A percentile compares a stretch with the other conserved stretches of the same genome.
These are phyloP conservation scores for Mylabris phalerata DNA, from an alignment of 1,140 invertebrate genomes.

Conservation along the genomic window DNA sequence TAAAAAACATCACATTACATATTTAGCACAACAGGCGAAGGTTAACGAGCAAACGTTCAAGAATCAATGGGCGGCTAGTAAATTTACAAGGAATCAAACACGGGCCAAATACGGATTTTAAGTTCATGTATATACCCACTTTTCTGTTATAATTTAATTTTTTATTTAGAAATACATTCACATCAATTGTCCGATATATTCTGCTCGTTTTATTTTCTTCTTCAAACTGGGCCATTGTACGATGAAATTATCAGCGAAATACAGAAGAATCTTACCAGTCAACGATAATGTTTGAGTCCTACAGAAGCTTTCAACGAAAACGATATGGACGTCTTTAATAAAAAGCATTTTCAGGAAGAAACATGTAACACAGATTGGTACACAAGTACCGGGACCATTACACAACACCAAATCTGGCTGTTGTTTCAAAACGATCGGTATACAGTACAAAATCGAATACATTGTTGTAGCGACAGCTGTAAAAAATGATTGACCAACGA, in stretches of 20 bases:
- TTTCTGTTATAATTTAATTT: slow-evolving; percentile 4
- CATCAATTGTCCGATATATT: slow-evolving; percentile 40
- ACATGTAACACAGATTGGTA: slow-evolving; percentile 49
- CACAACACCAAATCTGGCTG: slow-evolving; percentile 75
- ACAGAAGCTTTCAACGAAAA: slow-evolving; percentile 94
- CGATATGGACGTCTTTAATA: slow-evolving; percentile 62
- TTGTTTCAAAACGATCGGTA: slow-evolving; percentile 63
- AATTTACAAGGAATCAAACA: slow-evolving; percentile 73
- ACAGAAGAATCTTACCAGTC: slow-evolving; percentile 79
- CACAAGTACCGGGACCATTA: slow-evolving; percentile 94
- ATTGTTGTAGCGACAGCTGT: slow-evolving; percentile 73
- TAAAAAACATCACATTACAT: slow-evolving; percentile 93
- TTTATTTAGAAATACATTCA: slow-evolving; percentile 20
- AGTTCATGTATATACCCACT: slow-evolving; percentile 16
- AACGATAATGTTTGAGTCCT: slow-evolving; percentile 83
- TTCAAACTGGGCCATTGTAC: slow-evolving; percentile 77
- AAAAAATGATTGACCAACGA: slow-evolving; percentile 81
- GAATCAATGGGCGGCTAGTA: slow-evolving; percentile 88
- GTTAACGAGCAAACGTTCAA: slow-evolving; percentile 88
- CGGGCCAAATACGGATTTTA: slow-evolving; percentile 87
- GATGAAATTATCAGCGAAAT: slow-evolving; percentile 75
- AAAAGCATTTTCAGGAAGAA: slow-evolving; percentile 45
- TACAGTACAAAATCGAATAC: slow-evolving; percentile 56
- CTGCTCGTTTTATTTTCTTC: slow-evolving; percentile 33
- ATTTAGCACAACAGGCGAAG: slow-evolving; percentile 83